Base-by-base conservation (phyloP, 92 coral and sea anemone species). In the Anthopleura xanthogrammica region DNA sequence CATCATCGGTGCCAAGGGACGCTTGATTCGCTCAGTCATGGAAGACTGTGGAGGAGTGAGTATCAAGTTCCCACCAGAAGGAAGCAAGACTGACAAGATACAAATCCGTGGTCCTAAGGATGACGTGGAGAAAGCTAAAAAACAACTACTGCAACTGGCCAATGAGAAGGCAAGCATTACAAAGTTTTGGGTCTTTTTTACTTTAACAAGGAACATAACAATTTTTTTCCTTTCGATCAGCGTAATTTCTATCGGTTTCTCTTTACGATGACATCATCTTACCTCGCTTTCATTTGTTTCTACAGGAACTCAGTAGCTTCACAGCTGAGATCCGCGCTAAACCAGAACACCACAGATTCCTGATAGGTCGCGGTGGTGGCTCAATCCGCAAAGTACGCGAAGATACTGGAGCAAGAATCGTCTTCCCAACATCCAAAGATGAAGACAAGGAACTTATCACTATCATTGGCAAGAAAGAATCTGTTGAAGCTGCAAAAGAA, bases 11-110 rank as follows among this genome's bases (percentile, higher is more conserved):
- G 97, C 99, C 60, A 94, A 97, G 65, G 99, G 99, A 6, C 92
- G 99, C 40, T 90, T 97, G 73, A 94, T 97, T 73, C 97, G 99
- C 52, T 94, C 99, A 16, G 92, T 97, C 86, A 97, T 97, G 98
- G 99, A 97, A 52, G 99, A 97, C 8, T 97, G 99, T 79, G 99
- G 99, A n/a, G 99, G 99, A 0, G 97, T 97, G 20, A 90, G 92
- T 62, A 94, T 97, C 88, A 97, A 97, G 85, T 97, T 97, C 79
- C 99, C 99, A 12, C 93, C 98, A 0, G 99, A 95, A 41, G 99
- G 99, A 1, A 89, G 95, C 60, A 97, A 92, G 86, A 94, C 94
- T 62, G 98, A 94, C 86, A 97, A 92, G 83, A 95, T 97, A 36
- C 86, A 90, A 60, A 91, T 97, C 60, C 95, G 95, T 71, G 99